Evolutionary conservation across 2,113 vertebrate species (phyloP).

Genomic region (Diadophis punctatus): DNA sequence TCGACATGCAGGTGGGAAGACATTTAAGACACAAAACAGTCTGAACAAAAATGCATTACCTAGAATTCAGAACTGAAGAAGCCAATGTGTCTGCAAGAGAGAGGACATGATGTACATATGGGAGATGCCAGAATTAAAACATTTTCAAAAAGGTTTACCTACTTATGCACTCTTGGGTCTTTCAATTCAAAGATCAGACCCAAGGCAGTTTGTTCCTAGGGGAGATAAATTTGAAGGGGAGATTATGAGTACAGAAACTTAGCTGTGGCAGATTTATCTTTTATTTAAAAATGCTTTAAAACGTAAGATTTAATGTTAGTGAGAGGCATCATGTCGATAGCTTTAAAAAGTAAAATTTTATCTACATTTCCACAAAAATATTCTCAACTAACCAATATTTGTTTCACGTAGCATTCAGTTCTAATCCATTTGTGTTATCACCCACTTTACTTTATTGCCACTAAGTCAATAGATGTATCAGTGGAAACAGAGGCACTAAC

Average conservation of each 20-base stretch:
- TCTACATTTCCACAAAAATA: slow-evolving; percentile 28
- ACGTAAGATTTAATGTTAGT: slow-evolving; percentile 49
- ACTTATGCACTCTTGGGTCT: slow-evolving; percentile 46
- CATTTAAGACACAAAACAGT: slow-evolving; percentile 31
- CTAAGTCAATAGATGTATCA: not conserved
- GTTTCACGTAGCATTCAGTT: slow-evolving; percentile 3
- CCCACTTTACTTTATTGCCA: not conserved
- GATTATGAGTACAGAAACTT: slow-evolving; percentile 45
- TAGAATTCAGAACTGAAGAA: slow-evolving; percentile 30
- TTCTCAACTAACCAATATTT: slow-evolving; percentile 26
- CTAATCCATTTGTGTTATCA: slow-evolving; percentile 12
- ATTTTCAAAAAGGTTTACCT: slow-evolving; percentile 23
- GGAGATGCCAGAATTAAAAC: slow-evolving; percentile 40
- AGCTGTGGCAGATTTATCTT: slow-evolving; percentile 54
- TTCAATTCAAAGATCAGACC: slow-evolving; percentile 52
- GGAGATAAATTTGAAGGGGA: slow-evolving; percentile 42
- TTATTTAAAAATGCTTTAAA: slow-evolving; percentile 14
- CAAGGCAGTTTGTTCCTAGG: slow-evolving; percentile 34
- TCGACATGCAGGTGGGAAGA: slow-evolving; percentile 54
- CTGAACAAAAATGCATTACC: slow-evolving; percentile 20
- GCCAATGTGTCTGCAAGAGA: not conserved
- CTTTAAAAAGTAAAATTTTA: slow-evolving; percentile 21
- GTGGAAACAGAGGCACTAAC: not conserved
- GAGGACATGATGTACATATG: slow-evolving; percentile 28
- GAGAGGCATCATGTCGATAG: slow-evolving; percentile 28